Percentiles rank a stretch among this genome's conserved stretches.
Conservation (phyloP, 2,113 vertebrate species). For the Bufo bufo region DNA sequence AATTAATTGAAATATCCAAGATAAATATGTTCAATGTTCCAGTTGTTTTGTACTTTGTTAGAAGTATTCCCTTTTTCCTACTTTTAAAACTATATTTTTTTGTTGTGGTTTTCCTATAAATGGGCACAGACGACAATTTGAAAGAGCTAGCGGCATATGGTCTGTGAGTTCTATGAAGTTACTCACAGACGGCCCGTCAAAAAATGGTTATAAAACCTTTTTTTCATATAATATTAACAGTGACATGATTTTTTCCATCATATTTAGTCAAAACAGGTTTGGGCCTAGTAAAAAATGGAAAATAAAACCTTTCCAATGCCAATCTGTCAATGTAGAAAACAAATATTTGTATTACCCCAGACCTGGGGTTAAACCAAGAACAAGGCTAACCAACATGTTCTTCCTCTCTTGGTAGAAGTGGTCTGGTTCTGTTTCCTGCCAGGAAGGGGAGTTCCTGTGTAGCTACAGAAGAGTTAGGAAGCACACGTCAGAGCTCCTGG, state of each 20-base stretch:
- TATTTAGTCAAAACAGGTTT: too few relatives aligned
- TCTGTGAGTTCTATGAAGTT: neutral
- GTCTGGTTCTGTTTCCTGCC: too few relatives aligned
- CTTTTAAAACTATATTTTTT: neutral
- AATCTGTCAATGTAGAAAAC: too few relatives aligned
- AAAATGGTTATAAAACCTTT: neutral
- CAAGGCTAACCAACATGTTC: too few relatives aligned
- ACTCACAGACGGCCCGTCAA: neutral
- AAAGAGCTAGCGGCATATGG: neutral
- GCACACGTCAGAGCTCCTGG: too few relatives aligned
- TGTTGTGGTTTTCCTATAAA: slow-evolving; percentile 27
- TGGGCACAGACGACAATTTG: slow-evolving; percentile 6
- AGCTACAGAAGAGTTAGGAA: too few relatives aligned
- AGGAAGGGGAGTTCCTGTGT: too few relatives aligned
- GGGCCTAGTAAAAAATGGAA: too few relatives aligned
- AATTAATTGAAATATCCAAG: neutral
- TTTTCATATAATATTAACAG: neutral
- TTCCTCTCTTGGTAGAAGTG: too few relatives aligned
- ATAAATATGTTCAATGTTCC: neutral
- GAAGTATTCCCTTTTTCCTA: neutral
- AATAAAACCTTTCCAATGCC: too few relatives aligned
- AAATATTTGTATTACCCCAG: too few relatives aligned
- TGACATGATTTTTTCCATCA: neutral
- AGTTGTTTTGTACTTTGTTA: slow-evolving; percentile 6
- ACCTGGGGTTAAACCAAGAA: too few relatives aligned